A percentile compares a stretch with the other conserved stretches of the same genome.
Evolutionary conservation across 2,113 vertebrate species (phyloP).

Genomic region (Holacanthus passer): DNA sequence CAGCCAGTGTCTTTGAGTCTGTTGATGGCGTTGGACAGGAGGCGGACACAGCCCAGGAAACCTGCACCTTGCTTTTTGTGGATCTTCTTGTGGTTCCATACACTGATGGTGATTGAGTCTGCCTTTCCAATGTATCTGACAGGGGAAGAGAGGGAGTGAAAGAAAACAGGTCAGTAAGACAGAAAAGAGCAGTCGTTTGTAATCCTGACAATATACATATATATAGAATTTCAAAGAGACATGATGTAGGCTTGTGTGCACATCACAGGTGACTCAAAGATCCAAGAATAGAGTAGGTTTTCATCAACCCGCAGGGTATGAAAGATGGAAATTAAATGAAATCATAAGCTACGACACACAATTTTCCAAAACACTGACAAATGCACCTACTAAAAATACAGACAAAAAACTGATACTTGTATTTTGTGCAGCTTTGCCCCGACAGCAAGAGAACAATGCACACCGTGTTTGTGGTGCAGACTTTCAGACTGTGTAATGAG

Average conservation of each 20-base stretch:
- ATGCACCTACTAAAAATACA: neutral
- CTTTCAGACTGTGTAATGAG: conserved; percentile 49
- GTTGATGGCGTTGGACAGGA: conserved; percentile 97
- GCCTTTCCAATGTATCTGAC: conserved; percentile 97
- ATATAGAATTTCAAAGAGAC: neutral
- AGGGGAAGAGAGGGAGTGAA: neutral
- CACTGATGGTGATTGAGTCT: conserved; percentile 98
- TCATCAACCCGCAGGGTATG: neutral
- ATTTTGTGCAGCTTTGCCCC: neutral
- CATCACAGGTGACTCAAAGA: neutral
- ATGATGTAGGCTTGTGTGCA: neutral
- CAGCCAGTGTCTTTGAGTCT: conserved; percentile 99
- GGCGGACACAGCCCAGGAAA: conserved; percentile 97
- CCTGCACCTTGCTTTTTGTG: conserved; percentile 99
- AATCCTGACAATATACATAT: neutral
- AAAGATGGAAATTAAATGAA: conserved; percentile 8
- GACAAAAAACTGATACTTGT: neutral
- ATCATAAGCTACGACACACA: neutral
- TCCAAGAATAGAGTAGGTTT: neutral
- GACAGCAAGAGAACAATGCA: conserved; percentile 36
- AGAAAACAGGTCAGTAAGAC: neutral
- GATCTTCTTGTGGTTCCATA: conserved; percentile 99
- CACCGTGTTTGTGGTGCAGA: conserved; percentile 14
- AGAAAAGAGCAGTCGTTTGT: neutral
- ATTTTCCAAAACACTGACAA: neutral